Evolutionary conservation across 2,888 invertebrate species (phyloP).

Genomic region (Nycteola revayana): DNA sequence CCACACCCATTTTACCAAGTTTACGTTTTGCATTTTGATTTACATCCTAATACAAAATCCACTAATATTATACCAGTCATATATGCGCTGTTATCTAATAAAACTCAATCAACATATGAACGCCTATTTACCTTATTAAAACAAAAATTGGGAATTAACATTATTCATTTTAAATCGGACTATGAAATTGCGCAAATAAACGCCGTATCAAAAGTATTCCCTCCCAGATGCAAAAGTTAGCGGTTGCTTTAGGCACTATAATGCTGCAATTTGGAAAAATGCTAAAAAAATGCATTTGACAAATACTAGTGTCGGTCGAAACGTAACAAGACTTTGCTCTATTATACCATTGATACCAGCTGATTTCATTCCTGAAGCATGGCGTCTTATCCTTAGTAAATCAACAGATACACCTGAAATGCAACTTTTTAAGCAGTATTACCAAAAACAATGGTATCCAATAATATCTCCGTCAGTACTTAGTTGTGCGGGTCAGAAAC

Average conservation of each 20-base stretch:
- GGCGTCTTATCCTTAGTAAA: neutral
- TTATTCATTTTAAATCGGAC: slow-evolving; percentile 3
- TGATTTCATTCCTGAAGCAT: neutral
- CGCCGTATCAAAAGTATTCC: no score
- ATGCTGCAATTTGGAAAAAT: slow-evolving; percentile 1
- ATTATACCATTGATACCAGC: neutral
- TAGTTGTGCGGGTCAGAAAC: neutral
- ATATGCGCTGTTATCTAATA: slow-evolving; percentile 4
- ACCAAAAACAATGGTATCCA: neutral
- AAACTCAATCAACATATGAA: slow-evolving; percentile 3
- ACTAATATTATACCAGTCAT: slow-evolving; percentile 5
- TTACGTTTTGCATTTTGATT: neutral
- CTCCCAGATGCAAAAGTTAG: slow-evolving; percentile 2
- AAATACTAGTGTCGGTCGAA: neutral
- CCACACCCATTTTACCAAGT: slow-evolving; percentile 2
- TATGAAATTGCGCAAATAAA: slow-evolving; percentile 1
- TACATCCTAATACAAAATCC: neutral
- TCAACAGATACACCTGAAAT: neutral
- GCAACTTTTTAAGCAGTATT: neutral
- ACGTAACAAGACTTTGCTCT: neutral
- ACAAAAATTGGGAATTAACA: neutral
- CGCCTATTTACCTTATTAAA: neutral
- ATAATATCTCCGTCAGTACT: neutral
- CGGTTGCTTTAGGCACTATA: slow-evolving; percentile 3
- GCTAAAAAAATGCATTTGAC: neutral